These are phyloP conservation scores for Omphaloscelis lunosa DNA, from an alignment of 2,888 invertebrate genomes.

Conservation along the genomic window DNA sequence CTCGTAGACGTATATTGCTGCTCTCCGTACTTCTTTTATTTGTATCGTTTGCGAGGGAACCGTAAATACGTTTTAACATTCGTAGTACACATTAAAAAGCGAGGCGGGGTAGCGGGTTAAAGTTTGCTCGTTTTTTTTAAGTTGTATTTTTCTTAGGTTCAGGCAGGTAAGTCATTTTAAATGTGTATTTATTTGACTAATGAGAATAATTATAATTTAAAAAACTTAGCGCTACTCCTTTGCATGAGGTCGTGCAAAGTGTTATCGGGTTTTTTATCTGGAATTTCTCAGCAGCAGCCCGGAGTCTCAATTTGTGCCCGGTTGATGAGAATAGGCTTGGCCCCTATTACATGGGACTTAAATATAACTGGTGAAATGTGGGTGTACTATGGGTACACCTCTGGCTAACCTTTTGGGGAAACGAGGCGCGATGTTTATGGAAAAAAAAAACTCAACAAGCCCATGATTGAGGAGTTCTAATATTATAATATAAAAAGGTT, in stretches of 20 bases:
- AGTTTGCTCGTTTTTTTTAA: constrained; percentile 19
- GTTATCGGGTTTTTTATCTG: too few species aligned
- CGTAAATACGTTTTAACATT: constrained; percentile 62
- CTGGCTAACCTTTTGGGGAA: not conserved
- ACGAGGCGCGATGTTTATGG: not conserved
- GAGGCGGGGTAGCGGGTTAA: constrained; percentile 43
- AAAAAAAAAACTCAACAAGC: too few species aligned
- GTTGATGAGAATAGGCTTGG: too few species aligned
- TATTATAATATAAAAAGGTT: not conserved
- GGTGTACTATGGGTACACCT: not conserved
- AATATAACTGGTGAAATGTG: not conserved
- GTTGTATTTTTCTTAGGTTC: not conserved
- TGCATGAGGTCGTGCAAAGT: too few species aligned
- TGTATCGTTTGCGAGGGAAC: constrained; percentile 62
- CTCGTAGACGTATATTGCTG: constrained; percentile 65
- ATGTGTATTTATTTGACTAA: not conserved
- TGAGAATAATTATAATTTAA: too few species aligned
- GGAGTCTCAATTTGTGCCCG: too few species aligned
- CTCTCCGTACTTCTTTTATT: constrained; percentile 62
- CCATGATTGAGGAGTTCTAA: not conserved
- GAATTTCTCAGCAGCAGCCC: too few species aligned
- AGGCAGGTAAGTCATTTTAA: not conserved
- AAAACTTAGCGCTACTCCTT: too few species aligned
- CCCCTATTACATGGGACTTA: not conserved
- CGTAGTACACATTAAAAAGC: constrained; percentile 68